Percentiles rank a stretch among this genome's conserved stretches.
phyloP scores from a whole-genome alignment of 2,797 vertebrate species.

The Zenarchopterus dispar region DNA sequence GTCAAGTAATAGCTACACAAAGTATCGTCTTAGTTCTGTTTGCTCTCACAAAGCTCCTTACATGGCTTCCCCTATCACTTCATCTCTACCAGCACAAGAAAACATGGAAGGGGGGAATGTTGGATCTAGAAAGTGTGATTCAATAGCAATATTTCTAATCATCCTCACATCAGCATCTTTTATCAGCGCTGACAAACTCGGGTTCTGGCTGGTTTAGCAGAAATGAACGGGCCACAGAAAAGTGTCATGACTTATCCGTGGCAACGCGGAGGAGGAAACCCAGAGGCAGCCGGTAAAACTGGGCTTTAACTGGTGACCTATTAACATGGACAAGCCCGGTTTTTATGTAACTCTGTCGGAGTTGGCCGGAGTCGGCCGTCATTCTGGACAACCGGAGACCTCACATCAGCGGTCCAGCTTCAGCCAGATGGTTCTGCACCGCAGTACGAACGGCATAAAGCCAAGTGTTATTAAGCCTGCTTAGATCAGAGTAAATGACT shows the following conservation, averaged over 20 bases:
- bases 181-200: conserved; percentile 42
- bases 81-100: conserved; percentile 42
- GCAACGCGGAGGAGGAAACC: conserved; percentile 36
- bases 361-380: conserved; percentile 16
- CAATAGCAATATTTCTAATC: conserved; percentile 66
- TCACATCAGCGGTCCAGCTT: neutral
- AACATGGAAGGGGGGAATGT: conserved; percentile 30
- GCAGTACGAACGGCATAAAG: no score
- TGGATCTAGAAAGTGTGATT: conserved; percentile 53
- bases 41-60: conserved; percentile 35
- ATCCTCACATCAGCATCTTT: conserved; percentile 63
- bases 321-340: conserved; percentile 46
- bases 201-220: conserved; percentile 68
- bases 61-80: conserved; percentile 39
- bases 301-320: conserved; percentile 31
- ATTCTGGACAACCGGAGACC: conserved; percentile 10
- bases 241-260: conserved; percentile 59
- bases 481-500: no score
- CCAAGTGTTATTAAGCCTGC: no score
- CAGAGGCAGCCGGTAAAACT: conserved; percentile 25
- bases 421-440: neutral
- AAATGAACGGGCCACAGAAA: conserved; percentile 60
- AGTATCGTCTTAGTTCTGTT: conserved; percentile 36
- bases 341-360: conserved; percentile 23
- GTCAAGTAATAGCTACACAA: conserved; percentile 62